Evolutionary conservation across 2,888 invertebrate genomes (phyloP), one percentile per base, ranked within the genome.

Genomic region (Autographa pulchrina): DNA sequence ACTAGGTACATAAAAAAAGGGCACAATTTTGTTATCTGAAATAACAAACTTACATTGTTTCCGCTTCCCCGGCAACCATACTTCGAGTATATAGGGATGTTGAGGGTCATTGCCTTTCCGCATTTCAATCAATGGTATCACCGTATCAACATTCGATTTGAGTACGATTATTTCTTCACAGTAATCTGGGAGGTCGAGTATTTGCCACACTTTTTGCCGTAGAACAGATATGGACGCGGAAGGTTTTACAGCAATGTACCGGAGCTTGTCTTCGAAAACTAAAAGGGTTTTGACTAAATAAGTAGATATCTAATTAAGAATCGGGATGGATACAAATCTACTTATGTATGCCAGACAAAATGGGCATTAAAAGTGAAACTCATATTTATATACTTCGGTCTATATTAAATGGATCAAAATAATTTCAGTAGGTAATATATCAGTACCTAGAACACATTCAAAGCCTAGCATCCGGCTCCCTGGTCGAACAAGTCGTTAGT

Each of bases 111-210:
- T 95, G n/a, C 95, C 95, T 58, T 89, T 90, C 31, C 92, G 89
- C 31, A 96, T 80, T 14, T 91, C 90, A 1, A 90, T 91, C 16
- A 96, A 80, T 0, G 94, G 92, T 82, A 95, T 86, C 65, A 94
- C 92, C 8, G 80, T 78, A 11, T 91, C 90, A 7, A 83, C 83
- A 35, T 82, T 84, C 0, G 89, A 85, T 75, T 93, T 94, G 20
- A 96, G 85, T 43, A 94, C 82, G 59, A 96, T 94, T 11, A 93
- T 77, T 82, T 96, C 95, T 54, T 96, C 95, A 70, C 95, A 95
- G 70, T 89, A 96, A 81, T 96, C 95, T 0, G 95, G 95, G 32
- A 96, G 78, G 25, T 95, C 90, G 11, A 96, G 88, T 11, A 96
- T 83, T 76, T 94, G 87, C 95, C 95, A 96, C 8, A 96, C 85